Evolutionary conservation across 2,113 vertebrate genomes (phyloP), one percentile per base, ranked within the genome.

Genomic region (Raja brachyura): DNA sequence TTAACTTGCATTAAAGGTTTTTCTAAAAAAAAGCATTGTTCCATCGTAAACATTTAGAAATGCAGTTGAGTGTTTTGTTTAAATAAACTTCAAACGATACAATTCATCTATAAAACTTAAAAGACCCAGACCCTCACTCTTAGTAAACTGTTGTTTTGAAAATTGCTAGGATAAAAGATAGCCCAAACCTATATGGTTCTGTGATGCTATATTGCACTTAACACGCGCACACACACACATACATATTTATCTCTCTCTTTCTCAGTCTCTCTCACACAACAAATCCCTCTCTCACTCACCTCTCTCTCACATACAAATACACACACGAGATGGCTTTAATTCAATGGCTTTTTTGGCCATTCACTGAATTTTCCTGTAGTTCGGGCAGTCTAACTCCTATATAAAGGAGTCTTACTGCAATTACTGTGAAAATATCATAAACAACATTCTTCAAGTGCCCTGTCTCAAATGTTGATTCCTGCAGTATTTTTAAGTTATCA

Each of bases 171-270:
- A 79, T 74, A 93, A 76, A 78, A 78, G 93, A 14, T 78, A 16
- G 76, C 61, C 54, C 68, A 93, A 79, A 93, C n/a, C 22, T 93
- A 31, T 61, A 93, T 63, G 61, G 76, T 93, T 93, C 28, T 78
- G 25, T 78, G 66, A 25, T 70, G 56, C 77, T 93, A 95, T 96
- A 97, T 96, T 97, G 96, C 96, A 96, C 96, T 95, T 94, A 92
- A 88, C 96, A 96, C 94, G 95, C 95, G 0, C 13, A 10, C 63
- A 63, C 61, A 48, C 39, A 48, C 39, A 48, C 39, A 48, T 48
- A 86, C 95, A 5, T 48, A 54, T 48, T 48, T 48, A 48, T 48
- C 39, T 48, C 39, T 48, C 39, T 48, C 39, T 48, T 3, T 48
- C 39, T 48, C 39, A 48, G 39, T 48, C 39, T 5, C 13, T 66